Percentiles rank a stretch among this genome's conserved stretches.
Evolutionary conservation across 2,797 vertebrate species (phyloP).

Genomic region (Moxostoma hubbsi): DNA sequence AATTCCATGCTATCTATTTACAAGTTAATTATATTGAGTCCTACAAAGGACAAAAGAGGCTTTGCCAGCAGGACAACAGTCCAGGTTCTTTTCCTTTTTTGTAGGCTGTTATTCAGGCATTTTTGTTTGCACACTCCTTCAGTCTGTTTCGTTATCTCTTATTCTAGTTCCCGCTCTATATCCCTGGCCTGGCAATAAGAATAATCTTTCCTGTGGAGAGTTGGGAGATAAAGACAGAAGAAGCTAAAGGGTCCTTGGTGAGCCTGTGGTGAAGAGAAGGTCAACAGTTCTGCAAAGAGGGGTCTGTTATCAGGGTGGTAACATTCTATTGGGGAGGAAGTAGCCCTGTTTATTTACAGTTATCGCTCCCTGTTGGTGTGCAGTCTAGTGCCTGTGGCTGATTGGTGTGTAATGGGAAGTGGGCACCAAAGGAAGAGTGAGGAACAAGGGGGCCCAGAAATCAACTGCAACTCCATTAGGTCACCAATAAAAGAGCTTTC

Average conservation of each 20-base stretch:
- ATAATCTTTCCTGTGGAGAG: slow-evolving; percentile 78
- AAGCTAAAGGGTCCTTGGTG: slow-evolving; percentile 86
- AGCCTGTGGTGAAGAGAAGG: slow-evolving; percentile 87
- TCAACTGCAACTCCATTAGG: slow-evolving; percentile 13
- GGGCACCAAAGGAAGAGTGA: too few relatives aligned
- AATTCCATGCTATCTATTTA: slow-evolving; percentile 73
- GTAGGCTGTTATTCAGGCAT: slow-evolving; percentile 50
- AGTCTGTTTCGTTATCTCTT: slow-evolving; percentile 37
- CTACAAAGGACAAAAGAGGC: slow-evolving; percentile 62
- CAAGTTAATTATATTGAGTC: slow-evolving; percentile 72
- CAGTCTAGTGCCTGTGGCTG: slow-evolving; percentile 81
- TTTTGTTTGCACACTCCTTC: slow-evolving; percentile 37
- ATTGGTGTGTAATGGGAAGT: slow-evolving; percentile 85
- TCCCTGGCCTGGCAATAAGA: slow-evolving; percentile 51
- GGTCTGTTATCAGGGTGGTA: slow-evolving; percentile 87
- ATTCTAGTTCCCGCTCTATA: slow-evolving; percentile 43
- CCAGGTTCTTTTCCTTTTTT: slow-evolving; percentile 56
- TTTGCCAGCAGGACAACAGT: slow-evolving; percentile 66
- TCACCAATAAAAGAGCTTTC: slow-evolving; percentile 47
- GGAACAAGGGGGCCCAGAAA: too few relatives aligned
- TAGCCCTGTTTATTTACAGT: slow-evolving; percentile 92
- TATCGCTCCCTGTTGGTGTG: slow-evolving; percentile 89
- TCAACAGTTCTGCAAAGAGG: slow-evolving; percentile 90
- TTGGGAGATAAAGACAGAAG: slow-evolving; percentile 85
- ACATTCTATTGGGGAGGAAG: slow-evolving; percentile 88